Evolutionary conservation across 2,888 invertebrate genomes (phyloP).

Genomic region (Plebejus argus): DNA sequence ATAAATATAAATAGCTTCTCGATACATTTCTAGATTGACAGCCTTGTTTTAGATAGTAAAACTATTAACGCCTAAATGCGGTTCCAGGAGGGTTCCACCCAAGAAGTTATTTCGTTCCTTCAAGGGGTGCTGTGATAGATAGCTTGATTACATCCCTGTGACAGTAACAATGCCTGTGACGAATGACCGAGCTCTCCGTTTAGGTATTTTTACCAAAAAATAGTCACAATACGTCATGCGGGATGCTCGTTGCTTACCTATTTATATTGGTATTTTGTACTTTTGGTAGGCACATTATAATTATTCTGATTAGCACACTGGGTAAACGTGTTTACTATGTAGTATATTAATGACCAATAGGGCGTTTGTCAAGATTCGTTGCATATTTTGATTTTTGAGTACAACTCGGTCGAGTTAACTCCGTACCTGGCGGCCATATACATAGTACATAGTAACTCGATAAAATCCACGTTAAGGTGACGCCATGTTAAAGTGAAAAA

Average conservation of each 20-base stretch:
- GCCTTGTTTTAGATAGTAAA: slow-evolving; percentile 11
- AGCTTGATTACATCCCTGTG: slow-evolving; percentile 69
- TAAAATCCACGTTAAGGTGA: no score
- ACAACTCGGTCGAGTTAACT: no score
- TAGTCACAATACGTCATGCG: neutral
- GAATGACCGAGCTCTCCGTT: slow-evolving; percentile 58
- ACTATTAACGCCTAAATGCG: slow-evolving; percentile 13
- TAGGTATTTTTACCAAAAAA: neutral
- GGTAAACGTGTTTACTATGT: no score
- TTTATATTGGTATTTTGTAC: no score
- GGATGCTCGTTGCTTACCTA: neutral
- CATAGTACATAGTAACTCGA: no score
- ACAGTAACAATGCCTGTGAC: slow-evolving; percentile 59
- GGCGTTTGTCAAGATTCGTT: no score
- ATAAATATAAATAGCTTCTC: neutral
- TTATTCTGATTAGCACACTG: no score
- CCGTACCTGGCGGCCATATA: no score
- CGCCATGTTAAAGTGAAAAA: no score
- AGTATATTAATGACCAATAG: no score
- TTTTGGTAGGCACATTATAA: neutral
- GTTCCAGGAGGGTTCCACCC: slow-evolving; percentile 7
- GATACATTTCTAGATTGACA: slow-evolving; percentile 14
- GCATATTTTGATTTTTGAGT: no score
- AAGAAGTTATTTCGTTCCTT: slow-evolving; percentile 9
- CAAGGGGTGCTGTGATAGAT: slow-evolving; percentile 55